Percentiles rank a stretch among this genome's conserved stretches.
Evolutionary conservation across 1,140 invertebrate genomes (phyloP).

Genomic region (Leptestheria dahalacensis): DNA sequence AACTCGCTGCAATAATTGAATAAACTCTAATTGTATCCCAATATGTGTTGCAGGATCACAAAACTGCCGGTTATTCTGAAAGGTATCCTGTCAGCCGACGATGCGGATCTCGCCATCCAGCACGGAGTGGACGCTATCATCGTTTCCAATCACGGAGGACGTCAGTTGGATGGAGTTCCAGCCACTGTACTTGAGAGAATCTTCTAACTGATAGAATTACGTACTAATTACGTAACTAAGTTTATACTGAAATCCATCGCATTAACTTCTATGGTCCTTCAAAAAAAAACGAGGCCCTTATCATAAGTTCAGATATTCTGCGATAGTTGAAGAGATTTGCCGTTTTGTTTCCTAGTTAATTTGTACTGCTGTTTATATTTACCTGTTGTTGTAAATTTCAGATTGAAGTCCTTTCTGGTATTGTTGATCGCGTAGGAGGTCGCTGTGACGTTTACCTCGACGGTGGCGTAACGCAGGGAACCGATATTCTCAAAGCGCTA

Average conservation of each 20-base stretch:
- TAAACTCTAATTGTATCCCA: too few species aligned
- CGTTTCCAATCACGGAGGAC: conserved; percentile 33
- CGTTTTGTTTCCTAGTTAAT: too few species aligned
- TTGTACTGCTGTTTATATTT: conserved; percentile 9
- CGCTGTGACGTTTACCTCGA: conserved; percentile 34
- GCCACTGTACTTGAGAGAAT: conserved; percentile 24
- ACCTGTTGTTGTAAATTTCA: too few species aligned
- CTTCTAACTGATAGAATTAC: too few species aligned
- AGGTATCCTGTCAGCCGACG: conserved; percentile 33
- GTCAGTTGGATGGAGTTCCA: conserved; percentile 30
- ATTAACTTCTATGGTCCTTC: not conserved
- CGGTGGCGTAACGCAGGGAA: conserved; percentile 33
- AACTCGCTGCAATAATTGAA: too few species aligned
- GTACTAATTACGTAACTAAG: too few species aligned
- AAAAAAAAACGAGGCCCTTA: too few species aligned
- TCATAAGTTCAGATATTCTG: not conserved
- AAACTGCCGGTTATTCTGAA: conserved; percentile 32
- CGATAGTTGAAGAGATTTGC: not conserved
- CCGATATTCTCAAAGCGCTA: conserved; percentile 37
- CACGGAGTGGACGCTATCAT: conserved; percentile 28
- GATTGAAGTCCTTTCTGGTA: conserved; percentile 33
- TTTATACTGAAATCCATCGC: not conserved
- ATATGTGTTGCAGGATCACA: conserved; percentile 21
- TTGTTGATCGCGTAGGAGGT: conserved; percentile 29
- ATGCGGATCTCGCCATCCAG: conserved; percentile 30